Evolutionary conservation across 2,888 invertebrate species (phyloP), one percentile per base, ranked within the genome.

Genomic region (Cheilosia scutellata): DNA sequence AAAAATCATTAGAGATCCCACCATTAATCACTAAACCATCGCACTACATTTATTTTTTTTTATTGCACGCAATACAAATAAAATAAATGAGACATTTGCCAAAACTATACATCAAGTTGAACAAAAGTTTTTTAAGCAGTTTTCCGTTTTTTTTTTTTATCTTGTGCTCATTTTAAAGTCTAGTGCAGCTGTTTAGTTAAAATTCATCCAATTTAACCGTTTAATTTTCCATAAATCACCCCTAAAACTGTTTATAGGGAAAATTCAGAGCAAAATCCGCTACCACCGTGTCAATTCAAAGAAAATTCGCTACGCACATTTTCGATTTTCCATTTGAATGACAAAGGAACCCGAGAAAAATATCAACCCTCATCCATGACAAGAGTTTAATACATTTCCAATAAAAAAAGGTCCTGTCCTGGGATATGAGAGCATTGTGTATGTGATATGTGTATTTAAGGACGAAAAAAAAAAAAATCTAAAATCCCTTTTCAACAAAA

Each of bases 221-320:
- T 84, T 84, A 84, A 84, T 84, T 84, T 80, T 66, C 60, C 49
- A 84, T 84, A 84, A 84, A 84, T 84, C 79, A 84, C 71, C 79
- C 68, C 55, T 31, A 5, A 55, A 70, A 70, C 49, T 55, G 55
- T 37, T 65, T 49, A 44, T 4, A 29, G 33, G 31, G 58, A 47
- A 31, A 27, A 20, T 25, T 42, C 16, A 53, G 27, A 42, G 20
- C 20, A 31, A 74, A 74, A 77, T 77, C 63, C 71, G 55, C 33
- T 63, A 20, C 47, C 13, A 7, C 49, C 66, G 63, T 44, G 66
- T 72, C 60, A 70, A 68, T 74, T 60, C 47, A 49, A 70, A 71
- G 70, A 44, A 76, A 76, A 84, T 84, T 84, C 71, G 79, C 60
- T 80, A 79, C 84, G 79, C 84, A 51, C 51, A 79, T 60, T 65